Evolutionary conservation across 1,140 invertebrate species (phyloP), one percentile per base, ranked within the genome.

Genomic region (Chelonus insularis): DNA sequence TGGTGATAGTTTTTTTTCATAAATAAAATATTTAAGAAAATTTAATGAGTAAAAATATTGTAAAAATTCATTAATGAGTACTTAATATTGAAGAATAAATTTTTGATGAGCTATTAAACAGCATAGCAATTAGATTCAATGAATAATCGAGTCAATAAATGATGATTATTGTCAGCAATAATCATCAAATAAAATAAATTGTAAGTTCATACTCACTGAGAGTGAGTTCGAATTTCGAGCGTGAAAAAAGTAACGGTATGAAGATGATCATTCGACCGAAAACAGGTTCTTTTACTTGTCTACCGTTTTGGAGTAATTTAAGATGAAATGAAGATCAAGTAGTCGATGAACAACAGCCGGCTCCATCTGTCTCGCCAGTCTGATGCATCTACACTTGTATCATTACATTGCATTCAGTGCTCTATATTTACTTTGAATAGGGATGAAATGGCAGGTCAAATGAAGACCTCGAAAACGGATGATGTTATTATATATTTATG

Each of bases 341-440:
- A 20, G 7, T 20, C 12, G 21, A 12, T 48, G 12, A 16, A 16
- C 41, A 43, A 43, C 37, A 39, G n/a, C 12, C 41, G 16, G 41
- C 41, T 43, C 41, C 41, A 43, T 43, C 41, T 43, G 41, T 20
- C 41, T 14, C 14, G 7, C 12, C 41, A 43, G 41, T 43, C 41
- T 18, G 16, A 16, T 16, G 41, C 41, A 14, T 43, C 41, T 16
- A n/a, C 8, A 43, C 14, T 16, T 43, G 14, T 34, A 18, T 45
- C 2, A 7, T 23, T 29, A 23, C 2, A 48, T 39, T 5, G n/a
- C 9, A 11, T n/a, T 23, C 4, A 18, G 2, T 48, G 45, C 45
- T 48, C 45, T 48, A 48, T 48, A 48, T 48, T 48, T 48, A 48
- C 45, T 23, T 7, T 29, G 3, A 29, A 29, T 29, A 29, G 25